Percentiles rank a stretch among this genome's conserved stretches.
Conservation (phyloP, 2,113 vertebrate genomes). For the Oostethus manadensis region DNA sequence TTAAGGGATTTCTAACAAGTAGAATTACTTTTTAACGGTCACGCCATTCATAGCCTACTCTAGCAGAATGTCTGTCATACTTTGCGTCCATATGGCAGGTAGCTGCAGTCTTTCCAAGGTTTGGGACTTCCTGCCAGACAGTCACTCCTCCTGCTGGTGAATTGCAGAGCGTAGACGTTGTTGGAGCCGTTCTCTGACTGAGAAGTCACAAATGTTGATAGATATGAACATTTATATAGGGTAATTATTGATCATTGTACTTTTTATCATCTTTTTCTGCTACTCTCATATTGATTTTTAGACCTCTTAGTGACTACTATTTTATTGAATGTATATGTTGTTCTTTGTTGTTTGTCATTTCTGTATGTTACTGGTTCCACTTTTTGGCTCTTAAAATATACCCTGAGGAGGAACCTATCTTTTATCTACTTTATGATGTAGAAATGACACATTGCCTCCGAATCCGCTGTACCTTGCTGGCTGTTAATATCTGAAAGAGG, state of each 20-base stretch:
- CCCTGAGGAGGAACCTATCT: too few species aligned
- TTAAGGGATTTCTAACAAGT: too few species aligned
- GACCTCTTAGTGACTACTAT: too few species aligned
- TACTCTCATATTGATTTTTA: too few species aligned
- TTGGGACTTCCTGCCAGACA: slow-evolving; percentile 65
- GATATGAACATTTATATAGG: not conserved
- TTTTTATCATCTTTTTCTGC: too few species aligned
- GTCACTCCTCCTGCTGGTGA: slow-evolving; percentile 70
- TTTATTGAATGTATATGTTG: too few species aligned
- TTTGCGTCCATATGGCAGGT: slow-evolving; percentile 56
- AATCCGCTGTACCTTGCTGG: slow-evolving; percentile 45
- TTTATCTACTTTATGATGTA: not conserved
- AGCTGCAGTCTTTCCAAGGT: slow-evolving; percentile 80
- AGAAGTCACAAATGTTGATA: slow-evolving; percentile 6
- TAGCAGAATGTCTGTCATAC: slow-evolving; percentile 40
- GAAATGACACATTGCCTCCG: not conserved
- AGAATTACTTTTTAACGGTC: too few species aligned
- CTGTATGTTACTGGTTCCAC: too few species aligned
- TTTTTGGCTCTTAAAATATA: too few species aligned
- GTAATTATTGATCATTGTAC: not conserved
- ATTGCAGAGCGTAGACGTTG: slow-evolving; percentile 65
- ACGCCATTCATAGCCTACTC: too few species aligned
- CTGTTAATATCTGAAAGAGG: slow-evolving; percentile 48
- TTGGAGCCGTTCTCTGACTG: slow-evolving; percentile 66
- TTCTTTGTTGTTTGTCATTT: too few species aligned